Evolutionary conservation across 1,140 invertebrate species (phyloP).

Genomic region (Nomia melanderi): DNA sequence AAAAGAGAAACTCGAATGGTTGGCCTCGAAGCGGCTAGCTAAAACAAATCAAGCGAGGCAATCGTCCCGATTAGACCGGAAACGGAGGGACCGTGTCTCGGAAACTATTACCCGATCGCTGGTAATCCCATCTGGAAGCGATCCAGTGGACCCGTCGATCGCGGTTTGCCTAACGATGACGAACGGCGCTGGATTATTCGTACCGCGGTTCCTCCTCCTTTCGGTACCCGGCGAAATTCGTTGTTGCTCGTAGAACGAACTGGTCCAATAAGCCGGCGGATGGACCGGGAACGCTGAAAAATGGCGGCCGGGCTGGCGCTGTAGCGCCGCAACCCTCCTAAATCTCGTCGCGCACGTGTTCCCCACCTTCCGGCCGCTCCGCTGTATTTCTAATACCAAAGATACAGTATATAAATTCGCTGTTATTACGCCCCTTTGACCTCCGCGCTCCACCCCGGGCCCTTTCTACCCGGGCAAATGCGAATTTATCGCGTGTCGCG

Average conservation of each 20-base stretch:
- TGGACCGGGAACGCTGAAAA: constrained; percentile 27
- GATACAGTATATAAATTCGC: constrained; percentile 33
- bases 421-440: constrained; percentile 12
- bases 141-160: not conserved
- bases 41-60: constrained; percentile 12
- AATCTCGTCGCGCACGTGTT: constrained; percentile 23
- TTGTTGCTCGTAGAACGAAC: constrained; percentile 5
- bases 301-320: not conserved
- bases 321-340: not conserved
- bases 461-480: constrained; percentile 9
- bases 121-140: constrained; percentile 27
- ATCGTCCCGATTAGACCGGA: not conserved
- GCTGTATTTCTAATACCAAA: constrained; percentile 22
- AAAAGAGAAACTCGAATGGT: too few relatives aligned
- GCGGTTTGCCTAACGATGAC: constrained; percentile 53
- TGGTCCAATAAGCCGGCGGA: constrained; percentile 26
- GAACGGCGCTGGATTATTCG: constrained; percentile 46
- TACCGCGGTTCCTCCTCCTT: constrained; percentile 19
- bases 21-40: too few relatives aligned
- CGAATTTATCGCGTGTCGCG: constrained; percentile 40
- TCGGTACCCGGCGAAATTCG: not conserved
- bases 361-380: not conserved
- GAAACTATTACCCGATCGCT: constrained; percentile 33
- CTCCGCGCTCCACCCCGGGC: not conserved
- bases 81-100: not conserved